Base-by-base conservation (phyloP, 2,113 vertebrate genomes). In the Phylloscopus trochiloides region DNA sequence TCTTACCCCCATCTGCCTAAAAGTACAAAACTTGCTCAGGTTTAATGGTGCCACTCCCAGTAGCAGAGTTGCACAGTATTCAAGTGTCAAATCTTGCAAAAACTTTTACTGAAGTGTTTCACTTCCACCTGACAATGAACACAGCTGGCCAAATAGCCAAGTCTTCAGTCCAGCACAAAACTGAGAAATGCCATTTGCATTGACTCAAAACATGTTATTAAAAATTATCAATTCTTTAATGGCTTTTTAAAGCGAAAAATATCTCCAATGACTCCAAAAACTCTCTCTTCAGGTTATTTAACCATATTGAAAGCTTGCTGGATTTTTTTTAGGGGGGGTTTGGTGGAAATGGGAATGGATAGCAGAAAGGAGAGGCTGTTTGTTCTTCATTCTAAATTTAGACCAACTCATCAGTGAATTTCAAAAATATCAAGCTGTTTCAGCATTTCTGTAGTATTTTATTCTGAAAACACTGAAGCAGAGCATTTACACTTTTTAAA, bases 241-340 rank as follows among this genome's bases (percentile, higher is more conserved):
- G 14, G 5, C 8, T 59, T 68, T 42, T 48, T 36, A 25, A 63
- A 68, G 12, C 8, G 24, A 76, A 26, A 72, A 83, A 38, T 42
- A 45, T 8, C 51, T 68, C 31, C 0, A 2, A 8, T 1, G 4
- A 21, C 42, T 61, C 21, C 50, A 52, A 45, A 50, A 57, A 24
- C 50, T 80, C 9, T 42, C 47, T 79, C 34, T 32, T 51, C 6
- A 9, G 16, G 18, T 59, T 63, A 55, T 63, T 88, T 71, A 86
- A 73, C 14, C 8, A 28, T 43, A 65, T 10, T 31, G 32, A 86
- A 86, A 81, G 2, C 59, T 43, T 70, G 7, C 2, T 77, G 18
- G 12, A 12, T 19, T 45, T 50, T 55, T 38, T 40, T 21, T 1
- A 3, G 10, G 3, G 4, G 3, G 4, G 2, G 7, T 9, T 28